phyloP scores from a whole-genome alignment of 2,797 vertebrate genomes.

The Salarias fasciatus region DNA sequence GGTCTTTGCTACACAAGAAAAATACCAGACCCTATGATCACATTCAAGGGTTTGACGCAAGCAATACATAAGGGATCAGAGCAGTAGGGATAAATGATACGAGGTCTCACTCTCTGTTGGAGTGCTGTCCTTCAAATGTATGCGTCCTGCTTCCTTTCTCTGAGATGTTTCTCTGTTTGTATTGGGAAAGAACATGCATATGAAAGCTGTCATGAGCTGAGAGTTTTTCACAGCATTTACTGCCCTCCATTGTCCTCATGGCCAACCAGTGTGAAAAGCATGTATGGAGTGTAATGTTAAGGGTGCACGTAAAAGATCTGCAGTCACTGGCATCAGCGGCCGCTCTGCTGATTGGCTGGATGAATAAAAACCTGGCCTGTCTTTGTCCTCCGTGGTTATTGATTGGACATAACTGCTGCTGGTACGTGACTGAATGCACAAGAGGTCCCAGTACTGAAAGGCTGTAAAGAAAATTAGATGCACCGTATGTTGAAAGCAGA shows the following conservation, averaged over 20 bases:
- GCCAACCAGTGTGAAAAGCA: constrained; percentile 2
- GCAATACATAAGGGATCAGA: constrained; percentile 30
- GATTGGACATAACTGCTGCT: constrained; percentile 29
- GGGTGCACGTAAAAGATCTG: constrained; percentile 17
- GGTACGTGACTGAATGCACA: constrained; percentile 31
- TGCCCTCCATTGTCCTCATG: constrained; percentile 5
- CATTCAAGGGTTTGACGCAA: constrained; percentile 41
- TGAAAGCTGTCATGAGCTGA: constrained; percentile 16
- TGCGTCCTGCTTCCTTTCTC: too few species aligned
- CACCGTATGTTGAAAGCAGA: too few species aligned
- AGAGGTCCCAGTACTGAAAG: not conserved
- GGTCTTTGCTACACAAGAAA: constrained; percentile 38
- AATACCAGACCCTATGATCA: constrained; percentile 42
- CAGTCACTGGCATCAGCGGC: constrained; percentile 18
- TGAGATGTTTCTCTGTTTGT: constrained; percentile 1
- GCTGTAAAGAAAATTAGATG: too few species aligned
- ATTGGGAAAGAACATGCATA: constrained; percentile 4
- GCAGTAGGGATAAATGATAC: constrained; percentile 28
- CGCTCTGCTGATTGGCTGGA: constrained; percentile 25
- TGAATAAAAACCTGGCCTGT: constrained; percentile 1
- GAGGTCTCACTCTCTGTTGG: constrained; percentile 20
- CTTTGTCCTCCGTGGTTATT: constrained; percentile 36
- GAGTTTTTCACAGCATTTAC: constrained; percentile 18
- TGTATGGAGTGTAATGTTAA: constrained; percentile 20
- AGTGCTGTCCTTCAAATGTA: constrained; percentile 35